A percentile compares a stretch with the other conserved stretches of the same genome.
Conservation (phyloP, 1,140 invertebrate species). For the Sipha flava region DNA sequence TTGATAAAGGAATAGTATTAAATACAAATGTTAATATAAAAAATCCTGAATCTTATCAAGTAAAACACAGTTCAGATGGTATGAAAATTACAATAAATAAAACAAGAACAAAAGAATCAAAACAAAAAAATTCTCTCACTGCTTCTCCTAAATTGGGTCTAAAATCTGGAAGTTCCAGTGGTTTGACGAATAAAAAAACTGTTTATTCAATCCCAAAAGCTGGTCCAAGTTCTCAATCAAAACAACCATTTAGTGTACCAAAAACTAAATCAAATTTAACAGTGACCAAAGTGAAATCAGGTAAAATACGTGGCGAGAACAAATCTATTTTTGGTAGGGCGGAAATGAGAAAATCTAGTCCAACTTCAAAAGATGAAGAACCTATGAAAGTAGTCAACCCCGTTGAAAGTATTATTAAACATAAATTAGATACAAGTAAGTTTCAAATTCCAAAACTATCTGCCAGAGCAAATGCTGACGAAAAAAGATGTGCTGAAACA, state of each 20-base stretch:
- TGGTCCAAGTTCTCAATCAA: not conserved
- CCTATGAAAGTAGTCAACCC: conserved; percentile 44
- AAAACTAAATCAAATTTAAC: conserved; percentile 20
- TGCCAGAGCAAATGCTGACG: conserved; percentile 43
- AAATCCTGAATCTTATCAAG: conserved; percentile 71
- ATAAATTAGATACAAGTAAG: conserved; percentile 70
- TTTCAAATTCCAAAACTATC: conserved; percentile 79
- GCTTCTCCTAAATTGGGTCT: conserved; percentile 47
- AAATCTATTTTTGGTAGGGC: conserved; percentile 18
- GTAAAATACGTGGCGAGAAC: not conserved
- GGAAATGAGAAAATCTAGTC: conserved; percentile 34
- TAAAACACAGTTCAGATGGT: conserved; percentile 72
- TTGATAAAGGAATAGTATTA: not conserved
- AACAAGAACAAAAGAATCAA: conserved; percentile 56
- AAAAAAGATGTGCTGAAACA: conserved; percentile 11
- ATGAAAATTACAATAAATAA: conserved; percentile 86
- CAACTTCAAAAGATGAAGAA: conserved; percentile 50
- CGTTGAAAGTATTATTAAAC: conserved; percentile 2
- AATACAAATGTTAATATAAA: conserved; percentile 44
- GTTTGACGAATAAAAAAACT: conserved; percentile 69
- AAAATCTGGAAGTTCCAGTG: conserved; percentile 73
- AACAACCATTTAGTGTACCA: conserved; percentile 7
- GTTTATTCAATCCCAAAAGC: conserved; percentile 40
- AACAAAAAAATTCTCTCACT: conserved; percentile 43
- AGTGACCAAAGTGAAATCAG: conserved; percentile 38